Percentiles rank a stretch among this genome's conserved stretches.
phyloP scores from a whole-genome alignment of 1,140 invertebrate species.

The Diuraphis noxia region DNA sequence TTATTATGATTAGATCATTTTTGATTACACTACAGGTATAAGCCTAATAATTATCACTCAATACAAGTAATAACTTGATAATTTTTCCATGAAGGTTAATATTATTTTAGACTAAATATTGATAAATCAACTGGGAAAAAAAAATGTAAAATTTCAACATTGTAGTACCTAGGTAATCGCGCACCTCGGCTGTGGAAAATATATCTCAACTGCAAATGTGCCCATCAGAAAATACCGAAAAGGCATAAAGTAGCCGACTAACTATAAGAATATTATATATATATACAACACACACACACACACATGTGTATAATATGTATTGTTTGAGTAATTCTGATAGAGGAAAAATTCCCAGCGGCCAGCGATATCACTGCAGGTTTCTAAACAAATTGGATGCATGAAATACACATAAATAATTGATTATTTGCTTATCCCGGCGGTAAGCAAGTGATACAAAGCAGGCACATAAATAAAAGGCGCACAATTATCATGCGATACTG shows the following conservation, averaged over 20 bases:
- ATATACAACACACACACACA: too few relatives aligned
- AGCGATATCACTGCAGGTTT: not conserved
- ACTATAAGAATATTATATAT: too few relatives aligned
- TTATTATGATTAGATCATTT: too few relatives aligned
- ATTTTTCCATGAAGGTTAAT: not conserved
- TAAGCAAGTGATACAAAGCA: not conserved
- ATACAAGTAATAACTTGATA: not conserved
- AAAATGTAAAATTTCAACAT: not conserved
- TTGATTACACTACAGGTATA: too few relatives aligned
- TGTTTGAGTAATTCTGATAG: not conserved
- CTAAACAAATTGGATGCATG: not conserved
- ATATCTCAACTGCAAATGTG: not conserved
- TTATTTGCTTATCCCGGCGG: not conserved
- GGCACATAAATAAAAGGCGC: slow-evolving; percentile 9
- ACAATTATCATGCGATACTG: not conserved
- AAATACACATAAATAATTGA: not conserved
- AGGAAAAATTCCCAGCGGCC: not conserved
- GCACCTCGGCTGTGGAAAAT: not conserved
- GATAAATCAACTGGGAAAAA: not conserved
- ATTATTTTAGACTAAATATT: not conserved
- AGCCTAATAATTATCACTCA: not conserved
- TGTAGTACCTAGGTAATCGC: not conserved
- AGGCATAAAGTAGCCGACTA: too few relatives aligned
- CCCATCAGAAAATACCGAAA: too few relatives aligned
- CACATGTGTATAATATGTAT: not conserved